Evolutionary conservation across 2,113 vertebrate genomes (phyloP), one percentile per base, ranked within the genome.

Genomic region (Charadrius vociferus): DNA sequence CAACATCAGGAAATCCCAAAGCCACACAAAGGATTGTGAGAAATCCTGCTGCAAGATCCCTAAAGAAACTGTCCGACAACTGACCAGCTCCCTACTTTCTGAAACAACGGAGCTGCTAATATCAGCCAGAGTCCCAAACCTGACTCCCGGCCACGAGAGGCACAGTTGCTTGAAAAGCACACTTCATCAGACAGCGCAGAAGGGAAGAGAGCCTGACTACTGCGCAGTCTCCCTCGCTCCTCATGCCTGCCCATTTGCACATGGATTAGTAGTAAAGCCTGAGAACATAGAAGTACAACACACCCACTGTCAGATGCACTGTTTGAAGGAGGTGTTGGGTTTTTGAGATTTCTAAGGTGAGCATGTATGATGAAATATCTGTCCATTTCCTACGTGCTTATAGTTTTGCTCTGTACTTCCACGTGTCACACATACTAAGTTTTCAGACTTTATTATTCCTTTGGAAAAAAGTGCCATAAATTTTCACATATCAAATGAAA

Each of bases 81-180:
- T 72, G 39, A 18, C 34, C 36, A 41, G 29, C 34, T 66, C 62
- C 55, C 37, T 63, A 8, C 27, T 61, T 61, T 21, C 62, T 56
- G 56, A 81, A 78, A 71, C 7, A 78, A 47, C 1, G 2, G 30
- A 39, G 15, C 12, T 62, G 45, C 27, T 41, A 13, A 2, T 14
- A 37, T 8, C 24, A 74, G 6, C 27, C 36, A 15, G 50, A n/a
- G 11, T 41, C n/a, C 30, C n/a, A 53, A 52, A 74, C 11, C 27
- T 22, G 23, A 37, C 50, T 49, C 50, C 56, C 20, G 37, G 20
- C 20, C 29, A 8, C 18, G 55, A 49, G 24, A 71, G 27, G 61
- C 14, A 52, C 0, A 0, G 27, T 34, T 21, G 7, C n/a, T 30
- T 2, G 1, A 34, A n/a, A 55, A 49, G 10, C n/a, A 32, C 75